These are phyloP conservation scores for Paratilapia polleni DNA, from an alignment of 2,113 vertebrate genomes.

Conservation along the genomic window DNA sequence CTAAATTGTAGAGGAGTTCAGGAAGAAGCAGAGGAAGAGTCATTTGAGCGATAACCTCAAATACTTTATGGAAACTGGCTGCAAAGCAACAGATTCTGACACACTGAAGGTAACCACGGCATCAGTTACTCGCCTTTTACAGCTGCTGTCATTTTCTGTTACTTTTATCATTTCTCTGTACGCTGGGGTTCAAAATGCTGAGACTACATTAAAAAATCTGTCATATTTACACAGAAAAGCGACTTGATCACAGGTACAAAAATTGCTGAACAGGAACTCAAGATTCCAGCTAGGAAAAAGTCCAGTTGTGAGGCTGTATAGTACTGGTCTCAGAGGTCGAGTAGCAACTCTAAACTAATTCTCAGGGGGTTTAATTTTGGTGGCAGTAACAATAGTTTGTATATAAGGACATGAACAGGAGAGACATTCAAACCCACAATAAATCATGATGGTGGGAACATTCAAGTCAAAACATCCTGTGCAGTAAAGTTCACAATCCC, in stretches of 20 bases:
- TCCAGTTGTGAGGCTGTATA: too few relatives aligned
- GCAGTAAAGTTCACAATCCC: not conserved
- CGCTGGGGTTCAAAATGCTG: not conserved
- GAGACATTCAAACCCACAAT: not conserved
- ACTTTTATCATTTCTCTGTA: fast-evolving
- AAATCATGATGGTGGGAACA: not conserved
- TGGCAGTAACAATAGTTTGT: too few relatives aligned
- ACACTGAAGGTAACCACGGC: slow-evolving; percentile 66
- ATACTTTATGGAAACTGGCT: slow-evolving; percentile 65
- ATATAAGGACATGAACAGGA: too few relatives aligned
- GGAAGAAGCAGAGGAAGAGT: slow-evolving; percentile 76
- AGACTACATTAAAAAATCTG: not conserved
- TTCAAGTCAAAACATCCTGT: not conserved
- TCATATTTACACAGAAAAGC: not conserved
- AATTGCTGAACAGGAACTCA: too few relatives aligned
- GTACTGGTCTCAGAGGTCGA: too few relatives aligned
- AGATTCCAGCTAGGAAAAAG: too few relatives aligned
- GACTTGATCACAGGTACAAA: not conserved
- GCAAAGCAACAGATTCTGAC: slow-evolving; percentile 49
- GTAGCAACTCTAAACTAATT: too few relatives aligned
- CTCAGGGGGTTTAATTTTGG: too few relatives aligned
- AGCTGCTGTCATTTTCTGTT: not conserved
- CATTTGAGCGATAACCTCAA: slow-evolving; percentile 71
- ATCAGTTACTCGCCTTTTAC: not conserved
- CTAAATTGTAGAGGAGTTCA: slow-evolving; percentile 74